A percentile compares a stretch with the other conserved stretches of the same genome.
phyloP scores from a whole-genome alignment of 2,797 vertebrate species.

The Alauda arvensis region DNA sequence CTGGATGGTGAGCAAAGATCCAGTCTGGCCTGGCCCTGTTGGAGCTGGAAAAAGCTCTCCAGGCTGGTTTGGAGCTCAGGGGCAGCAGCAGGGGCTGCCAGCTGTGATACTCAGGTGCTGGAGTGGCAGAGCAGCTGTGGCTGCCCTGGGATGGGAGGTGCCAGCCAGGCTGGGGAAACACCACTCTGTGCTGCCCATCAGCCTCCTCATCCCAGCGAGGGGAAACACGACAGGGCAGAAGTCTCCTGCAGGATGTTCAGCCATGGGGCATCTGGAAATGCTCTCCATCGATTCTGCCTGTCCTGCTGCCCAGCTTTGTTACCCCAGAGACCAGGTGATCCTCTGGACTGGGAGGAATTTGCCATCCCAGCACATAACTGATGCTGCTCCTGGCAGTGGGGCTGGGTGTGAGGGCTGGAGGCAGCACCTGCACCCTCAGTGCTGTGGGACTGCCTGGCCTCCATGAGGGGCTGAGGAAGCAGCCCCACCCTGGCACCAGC shows the following conservation, averaged over 20 bases:
- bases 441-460: rapidly evolving
- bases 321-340: neutral
- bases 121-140: neutral
- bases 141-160: neutral
- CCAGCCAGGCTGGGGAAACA: neutral
- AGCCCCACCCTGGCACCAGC: neutral
- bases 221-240: neutral
- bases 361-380: neutral
- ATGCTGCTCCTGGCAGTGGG: neutral
- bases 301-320: neutral
- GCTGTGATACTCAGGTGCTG: rapidly evolving
- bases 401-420: neutral
- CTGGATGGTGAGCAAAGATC: neutral
- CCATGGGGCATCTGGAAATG: neutral
- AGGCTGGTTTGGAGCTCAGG: neutral
- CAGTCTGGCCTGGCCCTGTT: rapidly evolving
- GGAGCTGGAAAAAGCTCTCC: neutral
- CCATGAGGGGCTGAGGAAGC: neutral
- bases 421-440: neutral
- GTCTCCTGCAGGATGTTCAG: neutral
- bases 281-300: neutral
- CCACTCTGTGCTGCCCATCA: rapidly evolving
- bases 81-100: neutral
- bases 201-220: rapidly evolving
- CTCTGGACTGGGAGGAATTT: neutral